Conservation (phyloP, 2,797 vertebrate genomes). For the Sebastes taczanowskii region DNA sequence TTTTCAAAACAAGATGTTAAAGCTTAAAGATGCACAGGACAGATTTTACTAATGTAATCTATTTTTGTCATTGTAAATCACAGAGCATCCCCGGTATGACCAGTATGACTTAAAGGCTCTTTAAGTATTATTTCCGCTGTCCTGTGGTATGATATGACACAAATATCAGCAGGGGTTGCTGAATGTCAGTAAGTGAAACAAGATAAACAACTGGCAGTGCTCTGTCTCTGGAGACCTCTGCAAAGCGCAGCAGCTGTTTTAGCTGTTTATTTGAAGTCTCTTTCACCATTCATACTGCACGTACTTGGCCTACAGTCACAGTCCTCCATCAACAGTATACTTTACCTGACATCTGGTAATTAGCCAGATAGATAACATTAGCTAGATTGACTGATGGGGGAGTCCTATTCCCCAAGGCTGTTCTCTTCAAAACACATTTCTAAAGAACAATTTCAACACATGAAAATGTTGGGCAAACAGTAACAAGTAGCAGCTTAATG, state of each 20-base stretch:
- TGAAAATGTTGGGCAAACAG: neutral
- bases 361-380: neutral
- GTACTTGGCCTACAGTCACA: slow-evolving; percentile 7
- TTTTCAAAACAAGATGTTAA: neutral
- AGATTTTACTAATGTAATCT: neutral
- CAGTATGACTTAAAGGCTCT: neutral
- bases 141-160: neutral
- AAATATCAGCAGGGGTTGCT: slow-evolving; percentile 15
- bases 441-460: neutral
- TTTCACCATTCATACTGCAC: neutral
- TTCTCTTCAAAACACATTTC: neutral
- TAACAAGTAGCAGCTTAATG: neutral
- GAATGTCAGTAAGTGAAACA: slow-evolving; percentile 25
- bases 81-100: neutral
- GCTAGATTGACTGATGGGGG: neutral
- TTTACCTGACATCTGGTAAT: slow-evolving; percentile 15
- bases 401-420: neutral
- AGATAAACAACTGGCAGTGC: slow-evolving; percentile 27
- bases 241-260: neutral
- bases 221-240: slow-evolving; percentile 28
- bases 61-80: neutral
- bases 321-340: slow-evolving; percentile 2
- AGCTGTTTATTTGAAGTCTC: slow-evolving; percentile 5
- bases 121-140: neutral
- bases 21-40: neutral